These are phyloP conservation scores for Caenorhabditis imperialis DNA, from an alignment of 2,888 invertebrate genomes.

Conservation along the genomic window DNA sequence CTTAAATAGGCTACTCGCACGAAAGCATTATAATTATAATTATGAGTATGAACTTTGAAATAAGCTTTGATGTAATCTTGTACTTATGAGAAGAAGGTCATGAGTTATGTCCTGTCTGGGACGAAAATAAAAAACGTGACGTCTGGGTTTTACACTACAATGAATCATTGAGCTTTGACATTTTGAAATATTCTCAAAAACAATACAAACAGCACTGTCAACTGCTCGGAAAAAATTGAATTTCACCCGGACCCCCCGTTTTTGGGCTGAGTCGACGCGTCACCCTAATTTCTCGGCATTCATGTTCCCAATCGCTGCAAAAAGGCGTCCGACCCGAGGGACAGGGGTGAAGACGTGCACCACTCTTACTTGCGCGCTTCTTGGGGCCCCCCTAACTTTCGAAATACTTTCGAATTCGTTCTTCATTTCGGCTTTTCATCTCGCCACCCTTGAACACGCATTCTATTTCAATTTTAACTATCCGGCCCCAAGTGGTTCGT, in stretches of 20 bases:
- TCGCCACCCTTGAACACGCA: background rate
- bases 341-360: constrained; percentile 4
- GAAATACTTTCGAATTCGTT: constrained; percentile 8
- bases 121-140: too few species aligned
- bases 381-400: background rate
- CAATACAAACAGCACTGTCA: too few species aligned
- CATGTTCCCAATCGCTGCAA: constrained; percentile 28
- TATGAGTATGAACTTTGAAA: too few species aligned
- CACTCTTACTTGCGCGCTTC: background rate
- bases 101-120: too few species aligned
- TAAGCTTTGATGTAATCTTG: too few species aligned
- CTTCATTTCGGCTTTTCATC: background rate
- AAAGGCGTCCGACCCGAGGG: background rate
- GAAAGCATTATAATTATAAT: too few species aligned
- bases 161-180: background rate
- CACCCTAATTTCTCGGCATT: constrained; percentile 43
- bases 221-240: constrained; percentile 23
- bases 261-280: constrained; percentile 22
- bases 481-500: constrained; percentile 6
- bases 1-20: too few species aligned
- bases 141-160: too few species aligned
- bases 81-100: too few species aligned
- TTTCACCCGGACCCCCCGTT: background rate
- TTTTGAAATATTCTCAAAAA: background rate
- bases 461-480: constrained; percentile 6